These are phyloP conservation scores for Melanerpes aurifrons DNA, from an alignment of 2,113 vertebrate genomes.

Conservation along the genomic window DNA sequence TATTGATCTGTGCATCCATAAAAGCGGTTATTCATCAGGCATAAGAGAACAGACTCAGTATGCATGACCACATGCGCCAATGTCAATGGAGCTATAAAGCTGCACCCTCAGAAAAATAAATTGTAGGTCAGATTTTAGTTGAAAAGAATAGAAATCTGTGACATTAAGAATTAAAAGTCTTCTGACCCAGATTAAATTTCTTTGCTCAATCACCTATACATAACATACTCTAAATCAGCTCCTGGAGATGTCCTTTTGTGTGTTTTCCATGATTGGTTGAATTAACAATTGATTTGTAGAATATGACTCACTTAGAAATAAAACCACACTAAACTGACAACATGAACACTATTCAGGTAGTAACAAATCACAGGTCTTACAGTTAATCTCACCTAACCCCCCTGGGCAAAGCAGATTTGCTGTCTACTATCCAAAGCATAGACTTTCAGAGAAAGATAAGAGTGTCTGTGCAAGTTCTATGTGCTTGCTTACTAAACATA, in stretches of 20 bases:
- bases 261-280: slow-evolving; percentile 69
- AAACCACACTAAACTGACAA: slow-evolving; percentile 49
- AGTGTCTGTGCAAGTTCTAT: background rate
- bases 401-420: background rate
- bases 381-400: background rate
- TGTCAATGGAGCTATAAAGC: slow-evolving; percentile 60
- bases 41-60: slow-evolving; percentile 35
- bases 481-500: background rate
- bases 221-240: slow-evolving; percentile 61
- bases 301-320: slow-evolving; percentile 63
- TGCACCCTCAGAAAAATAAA: slow-evolving; percentile 62
- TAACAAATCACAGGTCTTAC: slow-evolving; percentile 14
- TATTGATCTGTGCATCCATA: slow-evolving; percentile 66
- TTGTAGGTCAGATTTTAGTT: slow-evolving; percentile 57
- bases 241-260: slow-evolving; percentile 49
- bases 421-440: background rate
- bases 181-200: slow-evolving; percentile 56
- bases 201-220: slow-evolving; percentile 48
- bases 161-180: slow-evolving; percentile 69
- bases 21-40: slow-evolving; percentile 51
- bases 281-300: slow-evolving; percentile 69
- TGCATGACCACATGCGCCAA: slow-evolving; percentile 53
- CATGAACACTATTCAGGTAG: slow-evolving; percentile 20
- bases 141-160: slow-evolving; percentile 64
- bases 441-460: background rate